Evolutionary conservation across 2,797 vertebrate species (phyloP).

Genomic region (Siniperca scherzeri): DNA sequence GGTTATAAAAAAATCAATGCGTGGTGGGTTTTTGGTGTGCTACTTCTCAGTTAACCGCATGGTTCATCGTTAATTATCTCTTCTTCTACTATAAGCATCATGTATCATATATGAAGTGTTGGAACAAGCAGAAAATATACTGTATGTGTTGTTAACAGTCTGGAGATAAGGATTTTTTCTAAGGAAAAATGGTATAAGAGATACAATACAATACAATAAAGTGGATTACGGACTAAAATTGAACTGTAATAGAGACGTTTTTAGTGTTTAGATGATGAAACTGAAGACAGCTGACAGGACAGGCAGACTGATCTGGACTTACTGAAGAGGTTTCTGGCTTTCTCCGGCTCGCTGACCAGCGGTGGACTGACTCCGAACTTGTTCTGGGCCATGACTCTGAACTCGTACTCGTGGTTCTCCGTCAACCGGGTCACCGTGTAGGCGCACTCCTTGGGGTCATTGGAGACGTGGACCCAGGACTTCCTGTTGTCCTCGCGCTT

Average conservation of each 20-base stretch:
- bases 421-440: slow-evolving; percentile 94
- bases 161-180: too few relatives aligned
- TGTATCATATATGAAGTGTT: too few relatives aligned
- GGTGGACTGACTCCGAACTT: slow-evolving; percentile 96
- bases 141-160: too few relatives aligned
- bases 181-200: too few relatives aligned
- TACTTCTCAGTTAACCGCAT: too few relatives aligned
- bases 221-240: not conserved
- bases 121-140: too few relatives aligned
- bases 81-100: too few relatives aligned
- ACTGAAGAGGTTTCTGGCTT: slow-evolving; percentile 98
- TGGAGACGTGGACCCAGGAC: slow-evolving; percentile 95
- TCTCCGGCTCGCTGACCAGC: slow-evolving; percentile 94
- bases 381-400: slow-evolving; percentile 98
- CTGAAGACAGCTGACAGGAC: too few relatives aligned
- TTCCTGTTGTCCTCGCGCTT: slow-evolving; percentile 97
- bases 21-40: too few relatives aligned
- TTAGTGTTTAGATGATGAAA: not conserved
- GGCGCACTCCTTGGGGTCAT: slow-evolving; percentile 93
- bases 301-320: slow-evolving; percentile 75
- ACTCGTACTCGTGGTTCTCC: slow-evolving; percentile 96
- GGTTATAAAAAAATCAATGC: too few relatives aligned
- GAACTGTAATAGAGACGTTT: not conserved
- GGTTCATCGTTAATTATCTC: too few relatives aligned
- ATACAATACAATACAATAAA: too few relatives aligned